Conservation (phyloP, 2,113 vertebrate genomes). For the Carollia perspicillata region DNA sequence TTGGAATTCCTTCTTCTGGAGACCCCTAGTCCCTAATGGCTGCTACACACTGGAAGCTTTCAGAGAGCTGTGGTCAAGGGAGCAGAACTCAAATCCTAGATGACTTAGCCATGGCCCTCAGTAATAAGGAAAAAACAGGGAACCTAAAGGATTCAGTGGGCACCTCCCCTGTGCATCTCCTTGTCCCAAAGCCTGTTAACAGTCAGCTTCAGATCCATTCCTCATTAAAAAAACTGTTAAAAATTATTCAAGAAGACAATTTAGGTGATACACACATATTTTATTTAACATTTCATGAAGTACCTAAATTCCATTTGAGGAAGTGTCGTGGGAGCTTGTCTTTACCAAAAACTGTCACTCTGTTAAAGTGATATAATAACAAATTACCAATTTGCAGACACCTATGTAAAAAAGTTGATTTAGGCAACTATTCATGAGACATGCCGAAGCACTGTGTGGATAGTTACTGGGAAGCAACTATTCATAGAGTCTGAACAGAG, state of each 20-base stretch:
- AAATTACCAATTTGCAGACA: background rate
- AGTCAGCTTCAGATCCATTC: background rate
- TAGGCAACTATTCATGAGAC: background rate
- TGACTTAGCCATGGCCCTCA: background rate
- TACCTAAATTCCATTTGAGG: background rate
- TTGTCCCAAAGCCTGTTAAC: background rate
- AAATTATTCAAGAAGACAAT: background rate
- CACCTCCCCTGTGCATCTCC: background rate
- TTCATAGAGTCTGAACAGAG: background rate
- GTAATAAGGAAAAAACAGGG: background rate
- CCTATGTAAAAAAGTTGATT: background rate
- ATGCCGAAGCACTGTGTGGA: background rate
- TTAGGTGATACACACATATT: background rate
- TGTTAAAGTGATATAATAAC: background rate
- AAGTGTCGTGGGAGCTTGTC: background rate
- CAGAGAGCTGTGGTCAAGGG: background rate
- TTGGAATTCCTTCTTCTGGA: background rate
- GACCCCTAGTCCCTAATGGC: background rate
- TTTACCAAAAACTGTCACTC: background rate
- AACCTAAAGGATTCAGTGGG: background rate
- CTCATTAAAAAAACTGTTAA: background rate
- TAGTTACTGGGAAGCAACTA: background rate
- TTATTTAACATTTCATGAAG: background rate
- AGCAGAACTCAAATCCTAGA: background rate
- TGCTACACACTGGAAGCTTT: background rate